Conservation (phyloP, 1,140 invertebrate species). For the Leptinotarsa texana region DNA sequence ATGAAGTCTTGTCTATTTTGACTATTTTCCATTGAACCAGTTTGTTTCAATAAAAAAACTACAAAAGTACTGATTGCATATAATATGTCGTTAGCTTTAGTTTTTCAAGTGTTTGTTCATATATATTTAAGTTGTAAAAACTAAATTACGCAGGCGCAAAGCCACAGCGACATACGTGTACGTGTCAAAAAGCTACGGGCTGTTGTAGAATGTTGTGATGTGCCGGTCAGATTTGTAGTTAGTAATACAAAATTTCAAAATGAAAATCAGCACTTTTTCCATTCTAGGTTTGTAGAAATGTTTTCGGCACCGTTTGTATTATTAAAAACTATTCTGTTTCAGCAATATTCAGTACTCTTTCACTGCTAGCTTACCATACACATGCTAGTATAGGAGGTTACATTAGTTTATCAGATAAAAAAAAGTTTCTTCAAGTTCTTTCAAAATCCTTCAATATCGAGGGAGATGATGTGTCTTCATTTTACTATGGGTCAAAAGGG, state of each 20-base stretch:
- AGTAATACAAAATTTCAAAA: conserved; percentile 2
- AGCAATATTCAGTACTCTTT: not conserved
- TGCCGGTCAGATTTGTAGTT: conserved; percentile 21
- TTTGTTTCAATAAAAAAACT: no score
- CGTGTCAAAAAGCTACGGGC: conserved; percentile 9
- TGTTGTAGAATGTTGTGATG: not conserved
- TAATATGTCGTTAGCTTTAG: no score
- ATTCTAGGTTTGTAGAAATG: conserved; percentile 19
- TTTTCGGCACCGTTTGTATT: not conserved
- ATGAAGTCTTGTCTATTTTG: no score
- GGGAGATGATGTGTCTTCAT: conserved; percentile 38
- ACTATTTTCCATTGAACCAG: no score
- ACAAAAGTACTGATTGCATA: no score
- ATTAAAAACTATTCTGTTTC: conserved; percentile 5
- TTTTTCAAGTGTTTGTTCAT: no score
- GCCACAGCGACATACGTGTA: conserved; percentile 14
- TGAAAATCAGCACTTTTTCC: not conserved
- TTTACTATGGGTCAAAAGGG: conserved; percentile 46
- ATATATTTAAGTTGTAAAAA: no score
- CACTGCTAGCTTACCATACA: conserved; percentile 14
- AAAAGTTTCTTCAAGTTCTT: conserved; percentile 43
- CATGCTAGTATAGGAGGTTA: conserved; percentile 46
- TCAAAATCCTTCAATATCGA: conserved; percentile 35
- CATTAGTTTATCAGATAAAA: conserved; percentile 40
- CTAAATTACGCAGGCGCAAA: no score